Base-by-base conservation (phyloP, 2,888 invertebrate genomes). In the Ophion ventricosus region DNA sequence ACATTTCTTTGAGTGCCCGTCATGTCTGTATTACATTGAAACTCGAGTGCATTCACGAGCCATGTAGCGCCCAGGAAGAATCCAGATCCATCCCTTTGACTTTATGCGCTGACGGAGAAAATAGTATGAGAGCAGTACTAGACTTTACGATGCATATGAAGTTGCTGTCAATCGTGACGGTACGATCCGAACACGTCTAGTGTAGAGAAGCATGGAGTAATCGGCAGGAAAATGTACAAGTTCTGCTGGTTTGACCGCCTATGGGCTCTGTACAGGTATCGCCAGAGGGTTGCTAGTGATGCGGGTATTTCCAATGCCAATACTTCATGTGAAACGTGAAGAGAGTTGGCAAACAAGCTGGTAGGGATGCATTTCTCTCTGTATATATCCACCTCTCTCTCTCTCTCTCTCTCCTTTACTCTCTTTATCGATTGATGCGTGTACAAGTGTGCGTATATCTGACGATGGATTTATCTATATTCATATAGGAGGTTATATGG, bases 291-390 rank as follows among this genome's bases (percentile, higher is more conserved):
- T 73, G 66, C 73, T 40, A 25, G 64, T 40, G 66, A 73, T 67
- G 73, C 54, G 66, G 40, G 57, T 77, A 64, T 59, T 72, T 40
- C 63, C 64, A 54, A 49, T 79, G 25, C 57, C 76, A 70, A 26
- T 56, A 57, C 56, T 64, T 70, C 40, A 10, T 54, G 67, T 77
- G 59, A 61, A 49, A 66, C 77, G 64, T 82, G 29, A 10, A 57
- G 67, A 63, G 59, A 29, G 72, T 63, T 25, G 54, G 49, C 35
- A 49, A 43, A 59, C 43, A 43, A 29, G 43, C 77, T 77, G 64
- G 64, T 40, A 82, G 66, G 70, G 66, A 25, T 49, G n/a, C 20
- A 56, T 35, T 17, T 54, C 54, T 54, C 49, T 17, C 14, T 17
- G 14, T 49, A 11, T 11, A 29, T 57, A 25, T 57, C 43, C 40